Conservation (phyloP, 1,140 invertebrate species). For the Rhagoletis zephyria region DNA sequence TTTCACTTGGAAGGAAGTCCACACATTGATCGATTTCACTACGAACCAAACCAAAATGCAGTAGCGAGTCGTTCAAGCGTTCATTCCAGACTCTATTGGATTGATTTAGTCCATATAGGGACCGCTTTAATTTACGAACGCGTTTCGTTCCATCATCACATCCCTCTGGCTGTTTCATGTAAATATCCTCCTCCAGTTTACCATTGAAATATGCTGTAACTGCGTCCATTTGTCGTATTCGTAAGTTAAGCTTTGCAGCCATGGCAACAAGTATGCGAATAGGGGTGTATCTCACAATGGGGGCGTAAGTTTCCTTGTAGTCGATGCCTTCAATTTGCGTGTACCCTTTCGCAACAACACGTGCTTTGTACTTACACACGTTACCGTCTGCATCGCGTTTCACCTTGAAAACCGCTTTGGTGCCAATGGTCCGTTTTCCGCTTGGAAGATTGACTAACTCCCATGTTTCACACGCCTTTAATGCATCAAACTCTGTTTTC, state of each 20-base stretch:
- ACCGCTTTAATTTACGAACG: constrained; percentile 60
- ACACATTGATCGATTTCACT: constrained; percentile 59
- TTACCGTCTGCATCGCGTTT: constrained; percentile 54
- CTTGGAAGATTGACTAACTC: background rate
- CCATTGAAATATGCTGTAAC: constrained; percentile 58
- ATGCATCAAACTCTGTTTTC: background rate
- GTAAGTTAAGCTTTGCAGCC: constrained; percentile 57
- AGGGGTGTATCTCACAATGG: constrained; percentile 39
- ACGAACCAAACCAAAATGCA: constrained; percentile 54
- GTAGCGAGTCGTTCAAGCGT: constrained; percentile 59
- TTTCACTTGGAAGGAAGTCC: constrained; percentile 10
- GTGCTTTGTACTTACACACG: constrained; percentile 65
- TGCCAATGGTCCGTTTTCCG: background rate
- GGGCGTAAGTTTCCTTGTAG: constrained; percentile 54
- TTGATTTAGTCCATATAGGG: constrained; percentile 66
- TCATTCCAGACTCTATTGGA: constrained; percentile 62
- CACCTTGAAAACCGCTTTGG: constrained; percentile 36
- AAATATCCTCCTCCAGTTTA: constrained; percentile 3
- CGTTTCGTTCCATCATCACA: constrained; percentile 53
- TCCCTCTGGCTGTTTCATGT: constrained; percentile 68
- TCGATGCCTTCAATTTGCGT: constrained; percentile 46
- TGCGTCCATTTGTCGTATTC: constrained; percentile 63
- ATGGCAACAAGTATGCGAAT: constrained; percentile 60
- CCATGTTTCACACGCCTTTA: background rate
- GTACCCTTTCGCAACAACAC: constrained; percentile 60